phyloP scores from a whole-genome alignment of 2,797 vertebrate species.

The Tenualosa ilisha region DNA sequence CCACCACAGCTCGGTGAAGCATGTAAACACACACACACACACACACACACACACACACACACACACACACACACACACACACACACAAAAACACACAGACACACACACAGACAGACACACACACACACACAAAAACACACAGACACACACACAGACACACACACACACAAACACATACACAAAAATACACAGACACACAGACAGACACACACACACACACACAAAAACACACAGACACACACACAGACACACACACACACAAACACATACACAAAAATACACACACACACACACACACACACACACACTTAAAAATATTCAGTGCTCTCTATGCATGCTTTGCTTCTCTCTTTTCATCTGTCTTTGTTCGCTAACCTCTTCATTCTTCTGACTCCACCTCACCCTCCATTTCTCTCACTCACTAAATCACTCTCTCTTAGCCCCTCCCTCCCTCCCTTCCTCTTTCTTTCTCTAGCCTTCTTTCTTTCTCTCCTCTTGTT shows the following conservation, averaged over 20 bases:
- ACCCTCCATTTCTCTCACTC: too few species aligned
- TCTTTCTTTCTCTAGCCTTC: background rate
- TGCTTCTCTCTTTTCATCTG: background rate
- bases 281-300: conserved; percentile 19
- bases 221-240: conserved; percentile 1
- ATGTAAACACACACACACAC: too few species aligned
- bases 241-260: conserved; percentile 31
- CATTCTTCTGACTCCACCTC: background rate
- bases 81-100: background rate
- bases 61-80: too few species aligned
- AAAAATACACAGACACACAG: too few species aligned
- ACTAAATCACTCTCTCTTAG: background rate
- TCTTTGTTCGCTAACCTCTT: background rate
- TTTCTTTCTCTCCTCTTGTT: background rate
- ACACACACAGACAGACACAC: conserved; percentile 32
- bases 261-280: background rate
- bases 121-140: conserved; percentile 16
- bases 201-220: background rate
- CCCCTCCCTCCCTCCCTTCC: conserved; percentile 19
- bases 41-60: too few species aligned
- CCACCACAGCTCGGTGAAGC: too few species aligned
- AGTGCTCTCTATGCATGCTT: too few species aligned
- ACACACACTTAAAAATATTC: conserved; percentile 36
- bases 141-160: conserved; percentile 24
- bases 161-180: conserved; percentile 31